Conservation (phyloP, 2,888 invertebrate species). For the Ichneumoninae sp. region DNA sequence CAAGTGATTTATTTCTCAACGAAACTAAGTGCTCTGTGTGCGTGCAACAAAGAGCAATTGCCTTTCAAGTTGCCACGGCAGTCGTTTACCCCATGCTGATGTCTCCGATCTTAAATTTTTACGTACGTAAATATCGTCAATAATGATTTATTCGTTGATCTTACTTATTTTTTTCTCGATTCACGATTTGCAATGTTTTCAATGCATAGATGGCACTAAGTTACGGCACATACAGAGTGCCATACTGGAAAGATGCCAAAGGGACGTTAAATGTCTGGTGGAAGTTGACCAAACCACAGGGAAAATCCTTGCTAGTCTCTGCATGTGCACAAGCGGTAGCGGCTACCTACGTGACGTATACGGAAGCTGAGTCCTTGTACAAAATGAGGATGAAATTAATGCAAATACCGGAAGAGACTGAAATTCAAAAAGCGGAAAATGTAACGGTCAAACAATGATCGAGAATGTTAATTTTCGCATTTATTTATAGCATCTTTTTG, state of each 20-base stretch:
- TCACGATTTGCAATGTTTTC: neutral
- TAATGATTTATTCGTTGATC: neutral
- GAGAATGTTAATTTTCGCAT: neutral
- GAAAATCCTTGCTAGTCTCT: slow-evolving; percentile 85
- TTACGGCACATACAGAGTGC: slow-evolving; percentile 87
- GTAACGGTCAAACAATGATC: neutral
- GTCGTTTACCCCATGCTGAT: slow-evolving; percentile 87
- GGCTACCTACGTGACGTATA: slow-evolving; percentile 87
- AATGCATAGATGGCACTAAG: slow-evolving; percentile 86
- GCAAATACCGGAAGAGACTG: neutral
- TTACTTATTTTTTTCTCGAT: no score
- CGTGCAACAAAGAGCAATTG: slow-evolving; percentile 86
- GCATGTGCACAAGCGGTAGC: slow-evolving; percentile 85
- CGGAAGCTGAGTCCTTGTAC: slow-evolving; percentile 84
- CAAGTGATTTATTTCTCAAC: slow-evolving; percentile 86
- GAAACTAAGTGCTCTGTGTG: slow-evolving; percentile 88
- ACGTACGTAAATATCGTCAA: slow-evolving; percentile 84
- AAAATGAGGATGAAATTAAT: slow-evolving; percentile 34
- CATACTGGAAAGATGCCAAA: slow-evolving; percentile 86
- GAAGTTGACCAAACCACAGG: slow-evolving; percentile 86
- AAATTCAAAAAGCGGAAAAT: neutral
- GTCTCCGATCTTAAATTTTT: slow-evolving; percentile 86
- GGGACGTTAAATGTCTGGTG: slow-evolving; percentile 85
- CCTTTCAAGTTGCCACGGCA: slow-evolving; percentile 86
- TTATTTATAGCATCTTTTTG: neutral